A percentile compares a stretch with the other conserved stretches of the same genome.
Conservation (phyloP, 1,140 invertebrate species). For the Leptonema lineaticorne region DNA sequence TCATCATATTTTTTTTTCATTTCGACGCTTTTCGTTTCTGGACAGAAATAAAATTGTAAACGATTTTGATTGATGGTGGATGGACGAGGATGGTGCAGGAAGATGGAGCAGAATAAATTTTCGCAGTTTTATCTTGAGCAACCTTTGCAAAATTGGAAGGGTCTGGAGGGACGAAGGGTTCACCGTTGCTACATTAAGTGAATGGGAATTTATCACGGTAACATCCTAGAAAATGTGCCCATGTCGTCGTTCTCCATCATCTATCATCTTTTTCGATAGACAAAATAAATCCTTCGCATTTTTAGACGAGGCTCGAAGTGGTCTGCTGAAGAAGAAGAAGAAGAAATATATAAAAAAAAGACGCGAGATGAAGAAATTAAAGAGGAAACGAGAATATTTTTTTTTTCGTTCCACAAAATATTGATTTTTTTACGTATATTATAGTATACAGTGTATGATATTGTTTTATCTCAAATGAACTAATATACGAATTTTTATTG, state of each 20-base stretch:
- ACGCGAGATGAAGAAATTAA: too few species aligned
- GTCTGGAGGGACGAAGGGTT: too few species aligned
- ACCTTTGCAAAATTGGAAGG: too few species aligned
- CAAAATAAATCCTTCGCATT: neutral
- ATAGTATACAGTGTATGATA: too few species aligned
- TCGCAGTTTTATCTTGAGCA: conserved; percentile 3
- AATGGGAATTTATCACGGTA: conserved; percentile 13
- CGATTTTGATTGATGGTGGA: conserved; percentile 16
- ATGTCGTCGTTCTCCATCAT: conserved; percentile 6
- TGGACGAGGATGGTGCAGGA: neutral
- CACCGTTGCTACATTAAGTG: conserved; percentile 13
- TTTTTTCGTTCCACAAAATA: too few species aligned
- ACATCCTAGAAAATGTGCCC: conserved; percentile 8
- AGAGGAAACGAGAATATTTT: too few species aligned
- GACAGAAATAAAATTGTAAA: conserved; percentile 17
- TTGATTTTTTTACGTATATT: too few species aligned
- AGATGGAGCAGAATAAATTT: conserved; percentile 14
- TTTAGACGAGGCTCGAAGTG: too few species aligned
- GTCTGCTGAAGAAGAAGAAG: too few species aligned
- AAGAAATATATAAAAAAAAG: too few species aligned
- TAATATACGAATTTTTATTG: too few species aligned
- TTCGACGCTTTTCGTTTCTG: neutral
- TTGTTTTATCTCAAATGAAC: too few species aligned
- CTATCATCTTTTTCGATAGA: conserved; percentile 5
- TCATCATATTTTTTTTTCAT: neutral